These are phyloP conservation scores for Zaprionus nigranus DNA, from an alignment of 1,140 invertebrate species.

Conservation along the genomic window DNA sequence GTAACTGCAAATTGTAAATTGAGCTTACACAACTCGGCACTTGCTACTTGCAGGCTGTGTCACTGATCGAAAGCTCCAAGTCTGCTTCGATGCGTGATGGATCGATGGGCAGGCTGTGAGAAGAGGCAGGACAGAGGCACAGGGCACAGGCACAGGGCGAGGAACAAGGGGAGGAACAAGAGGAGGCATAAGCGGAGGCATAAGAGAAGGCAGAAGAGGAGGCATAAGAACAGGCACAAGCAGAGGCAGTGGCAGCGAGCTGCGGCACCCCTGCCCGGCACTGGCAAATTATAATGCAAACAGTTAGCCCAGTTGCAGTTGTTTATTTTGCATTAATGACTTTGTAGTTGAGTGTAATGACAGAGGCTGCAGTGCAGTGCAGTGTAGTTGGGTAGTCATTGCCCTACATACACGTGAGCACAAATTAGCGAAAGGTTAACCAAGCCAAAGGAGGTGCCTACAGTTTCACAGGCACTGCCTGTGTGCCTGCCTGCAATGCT, in stretches of 20 bases:
- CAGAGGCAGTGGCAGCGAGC: not conserved
- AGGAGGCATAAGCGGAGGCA: not conserved
- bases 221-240: not conserved
- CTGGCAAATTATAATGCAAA: slow-evolving; percentile 59
- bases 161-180: too few relatives aligned
- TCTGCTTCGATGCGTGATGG: not conserved
- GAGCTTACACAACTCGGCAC: slow-evolving; percentile 42
- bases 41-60: slow-evolving; percentile 26
- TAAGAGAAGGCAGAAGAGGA: not conserved
- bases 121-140: not conserved
- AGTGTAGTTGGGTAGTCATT: slow-evolving; percentile 14
- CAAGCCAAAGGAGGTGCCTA: slow-evolving; percentile 21
- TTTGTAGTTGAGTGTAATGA: slow-evolving; percentile 77
- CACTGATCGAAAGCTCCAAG: slow-evolving; percentile 38
- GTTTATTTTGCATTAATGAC: slow-evolving; percentile 78
- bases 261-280: not conserved
- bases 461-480: slow-evolving; percentile 58
- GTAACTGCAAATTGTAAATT: slow-evolving; percentile 57
- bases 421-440: slow-evolving; percentile 53
- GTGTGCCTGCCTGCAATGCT: not conserved
- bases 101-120: not conserved
- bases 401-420: slow-evolving; percentile 43
- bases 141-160: not conserved
- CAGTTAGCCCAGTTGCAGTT: slow-evolving; percentile 55
- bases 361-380: slow-evolving; percentile 23